Evolutionary conservation across 2,797 vertebrate genomes (phyloP), one percentile per base, ranked within the genome.

Genomic region (Lepilemur ruficaudatus): DNA sequence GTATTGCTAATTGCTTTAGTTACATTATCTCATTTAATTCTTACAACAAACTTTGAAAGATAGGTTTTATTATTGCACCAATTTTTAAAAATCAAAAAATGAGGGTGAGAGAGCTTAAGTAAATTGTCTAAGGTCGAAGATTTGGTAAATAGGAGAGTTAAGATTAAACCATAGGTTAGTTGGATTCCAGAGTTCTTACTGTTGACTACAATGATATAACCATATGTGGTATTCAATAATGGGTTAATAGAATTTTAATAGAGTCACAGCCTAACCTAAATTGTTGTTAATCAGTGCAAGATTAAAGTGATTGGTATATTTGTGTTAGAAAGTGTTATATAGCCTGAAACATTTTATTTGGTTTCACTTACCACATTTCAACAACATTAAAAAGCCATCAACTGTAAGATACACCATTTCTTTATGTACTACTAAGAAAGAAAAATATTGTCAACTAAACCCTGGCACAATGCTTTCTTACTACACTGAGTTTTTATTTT

Each of bases 311-410:
- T 59, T 93, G 48, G 11, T 46, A 1, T 80, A 92, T 78, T 87
- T 95, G 87, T 95, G 23, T 63, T 92, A 81, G 32, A 61, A 93
- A 92, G 32, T 93, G 18, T 93, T 90, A 81, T 15, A 90, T 72
- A 93, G 67, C 59, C 72, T 88, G 5, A 2, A 90, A 78, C 59
- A 80, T 90, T 91, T 92, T 95, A 85, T 88, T 81, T 97, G 59
- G 48, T 91, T n/a, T 96, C 57, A 57, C 46, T 94, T 94, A 80
- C 28, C 85, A 90, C 23, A 63, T 85, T 96, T 92, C 91, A 92
- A 85, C 78, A 96, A 92, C 96, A 67, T 87, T 90, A 93, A 86
- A 65, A 90, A 92, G 61, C 13, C 1, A 18, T 93, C 70, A 87
- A 12, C 50, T 93, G 4, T 84, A 57, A 85, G 46, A 73, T 92